Evolutionary conservation across 2,888 invertebrate species (phyloP), one percentile per base, ranked within the genome.

Genomic region (Acrocera orbiculus): DNA sequence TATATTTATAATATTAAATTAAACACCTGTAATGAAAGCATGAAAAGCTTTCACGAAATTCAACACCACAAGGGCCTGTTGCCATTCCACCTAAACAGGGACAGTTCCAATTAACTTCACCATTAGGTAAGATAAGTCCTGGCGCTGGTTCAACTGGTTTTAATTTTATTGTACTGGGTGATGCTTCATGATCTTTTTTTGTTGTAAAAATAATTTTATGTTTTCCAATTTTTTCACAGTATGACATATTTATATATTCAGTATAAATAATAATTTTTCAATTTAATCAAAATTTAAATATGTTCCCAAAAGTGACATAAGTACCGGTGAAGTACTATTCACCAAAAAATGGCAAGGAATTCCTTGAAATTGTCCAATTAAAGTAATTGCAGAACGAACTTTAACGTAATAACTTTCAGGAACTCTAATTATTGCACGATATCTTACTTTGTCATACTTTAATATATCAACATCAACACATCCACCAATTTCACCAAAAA

Each of bases 71-170:
- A 1, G 95, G 93, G 0, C 95, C 93, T 0, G 87, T 86, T 5
- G 92, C 87, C 85, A 93, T 92, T n/a, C 90, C 90, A 10, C 93
- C 93, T 22, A 95, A 67, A 55, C 95, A 95, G 0, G 93, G 93
- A 52, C 95, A 95, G 53, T 81, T 81, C 93, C 93, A 95, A 63
- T 95, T 95, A 43, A 95, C 89, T 40, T 80, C 74, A 5, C 93
- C 93, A 58, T 78, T 79, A 1, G 79, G 66, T 36, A 82, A 63
- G 43, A 93, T 75, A 10, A 92, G 64, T 8, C 92, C 90, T 27
- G 79, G 76, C 36, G 76, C 70, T 2, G 76, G 74, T 47, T 76
- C 79, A 1, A 76, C 70, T 46, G 73, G 72, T 1, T 83, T 78
- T 42, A 85, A 60, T 36, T 58, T 53, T 25, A 83, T 68, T 34